Evolutionary conservation across 2,113 vertebrate genomes (phyloP).

Genomic region (Chaetura pelagica): DNA sequence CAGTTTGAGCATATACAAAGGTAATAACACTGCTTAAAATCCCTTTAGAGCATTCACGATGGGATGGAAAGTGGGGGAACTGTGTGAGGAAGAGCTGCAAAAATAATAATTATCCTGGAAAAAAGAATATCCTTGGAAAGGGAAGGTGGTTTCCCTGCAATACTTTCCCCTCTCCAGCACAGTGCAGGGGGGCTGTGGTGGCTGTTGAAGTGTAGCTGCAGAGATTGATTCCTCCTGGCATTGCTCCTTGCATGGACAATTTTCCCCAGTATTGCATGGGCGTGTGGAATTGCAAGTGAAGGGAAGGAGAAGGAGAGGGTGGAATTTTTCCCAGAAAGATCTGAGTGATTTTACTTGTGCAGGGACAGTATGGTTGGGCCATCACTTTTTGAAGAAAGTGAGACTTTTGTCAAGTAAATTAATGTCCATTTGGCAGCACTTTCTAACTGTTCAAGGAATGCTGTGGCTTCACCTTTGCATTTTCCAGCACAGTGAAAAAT

Average conservation of each 20-base stretch:
- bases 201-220: not conserved
- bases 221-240: not conserved
- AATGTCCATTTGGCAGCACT: not conserved
- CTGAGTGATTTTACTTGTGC: not conserved
- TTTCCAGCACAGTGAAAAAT: not conserved
- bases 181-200: not conserved
- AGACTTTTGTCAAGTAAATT: not conserved
- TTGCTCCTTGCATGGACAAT: not conserved
- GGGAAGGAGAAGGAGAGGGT: not conserved
- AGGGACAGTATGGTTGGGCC: accelerated
- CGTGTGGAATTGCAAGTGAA: not conserved
- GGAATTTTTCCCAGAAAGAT: not conserved
- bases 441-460: accelerated
- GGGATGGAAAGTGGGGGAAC: accelerated
- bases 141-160: not conserved
- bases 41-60: not conserved
- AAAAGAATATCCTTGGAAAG: not conserved
- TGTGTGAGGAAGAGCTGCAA: not conserved
- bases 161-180: not conserved
- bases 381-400: not conserved
- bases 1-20: not conserved
- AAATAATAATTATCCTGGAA: not conserved
- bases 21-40: not conserved
- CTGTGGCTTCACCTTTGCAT: not conserved
- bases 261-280: not conserved